phyloP scores from a whole-genome alignment of 2,797 vertebrate genomes.

The Halcyon badia region DNA sequence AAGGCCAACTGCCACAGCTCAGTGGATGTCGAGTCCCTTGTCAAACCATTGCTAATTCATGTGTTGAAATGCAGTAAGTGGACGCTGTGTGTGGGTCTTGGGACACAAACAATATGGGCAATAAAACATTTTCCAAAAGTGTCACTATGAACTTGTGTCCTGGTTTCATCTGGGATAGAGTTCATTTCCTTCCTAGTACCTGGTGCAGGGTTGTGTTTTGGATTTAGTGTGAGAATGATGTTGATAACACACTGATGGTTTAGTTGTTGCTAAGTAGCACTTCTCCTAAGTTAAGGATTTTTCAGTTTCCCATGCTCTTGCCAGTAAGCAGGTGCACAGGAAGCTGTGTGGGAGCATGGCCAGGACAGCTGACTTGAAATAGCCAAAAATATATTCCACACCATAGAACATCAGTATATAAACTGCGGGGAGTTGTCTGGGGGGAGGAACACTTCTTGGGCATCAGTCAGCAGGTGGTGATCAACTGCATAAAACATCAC shows the following conservation, averaged over 20 bases:
- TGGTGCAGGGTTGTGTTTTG: background rate
- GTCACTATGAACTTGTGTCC: accelerated
- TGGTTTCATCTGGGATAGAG: background rate
- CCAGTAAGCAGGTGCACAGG: background rate
- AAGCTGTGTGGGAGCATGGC: background rate
- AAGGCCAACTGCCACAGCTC: accelerated
- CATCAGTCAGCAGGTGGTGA: background rate
- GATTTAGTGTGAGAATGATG: background rate
- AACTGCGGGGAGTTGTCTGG: background rate
- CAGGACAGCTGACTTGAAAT: background rate
- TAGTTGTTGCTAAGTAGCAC: background rate
- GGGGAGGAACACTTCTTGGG: background rate
- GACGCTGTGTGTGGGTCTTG: accelerated
- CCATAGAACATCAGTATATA: background rate
- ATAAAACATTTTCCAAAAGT: background rate
- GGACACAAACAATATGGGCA: background rate
- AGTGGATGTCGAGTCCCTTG: background rate
- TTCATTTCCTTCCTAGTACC: background rate
- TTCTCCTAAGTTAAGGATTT: background rate
- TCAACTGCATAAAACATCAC: background rate
- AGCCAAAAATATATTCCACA: background rate
- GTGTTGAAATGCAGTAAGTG: background rate
- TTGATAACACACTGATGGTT: background rate
- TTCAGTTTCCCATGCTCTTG: background rate
- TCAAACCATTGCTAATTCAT: background rate